These are phyloP conservation scores for Cephus nigrinus DNA, from an alignment of 2,888 invertebrate genomes.

Conservation along the genomic window DNA sequence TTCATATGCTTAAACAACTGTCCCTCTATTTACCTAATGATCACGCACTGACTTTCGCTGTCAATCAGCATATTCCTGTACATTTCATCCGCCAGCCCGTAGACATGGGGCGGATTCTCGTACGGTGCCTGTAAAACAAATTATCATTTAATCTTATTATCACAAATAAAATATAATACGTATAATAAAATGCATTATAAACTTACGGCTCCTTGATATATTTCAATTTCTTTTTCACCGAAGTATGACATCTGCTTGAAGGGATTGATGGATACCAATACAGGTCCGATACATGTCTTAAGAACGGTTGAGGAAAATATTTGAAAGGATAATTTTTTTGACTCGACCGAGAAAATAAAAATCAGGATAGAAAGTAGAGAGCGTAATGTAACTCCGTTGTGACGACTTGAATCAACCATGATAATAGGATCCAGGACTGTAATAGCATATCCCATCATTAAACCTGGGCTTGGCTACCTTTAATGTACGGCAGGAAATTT, in stretches of 20 bases:
- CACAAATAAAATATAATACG: neutral
- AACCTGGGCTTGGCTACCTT: neutral
- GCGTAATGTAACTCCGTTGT: neutral
- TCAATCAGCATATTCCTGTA: constrained; percentile 79
- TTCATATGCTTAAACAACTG: neutral
- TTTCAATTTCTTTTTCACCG: constrained; percentile 72
- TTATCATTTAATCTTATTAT: neutral
- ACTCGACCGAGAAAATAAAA: neutral
- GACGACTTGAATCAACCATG: neutral
- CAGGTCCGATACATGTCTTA: constrained; percentile 76
- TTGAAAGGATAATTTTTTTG: neutral
- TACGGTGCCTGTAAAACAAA: constrained; percentile 70
- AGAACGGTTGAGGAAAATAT: constrained; percentile 48
- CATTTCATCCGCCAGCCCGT: constrained; percentile 77
- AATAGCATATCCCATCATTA: neutral
- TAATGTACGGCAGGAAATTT: neutral
- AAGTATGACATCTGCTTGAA: constrained; percentile 75
- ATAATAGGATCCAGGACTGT: neutral
- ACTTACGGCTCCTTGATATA: constrained; percentile 72
- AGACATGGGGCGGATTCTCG: constrained; percentile 79
- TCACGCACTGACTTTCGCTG: constrained; percentile 77
- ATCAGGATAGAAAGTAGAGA: neutral
- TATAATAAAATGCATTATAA: neutral
- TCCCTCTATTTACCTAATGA: constrained; percentile 71
- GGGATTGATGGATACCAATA: constrained; percentile 74